phyloP scores from a whole-genome alignment of 2,888 invertebrate genomes.

The Drosophila falleni region DNA sequence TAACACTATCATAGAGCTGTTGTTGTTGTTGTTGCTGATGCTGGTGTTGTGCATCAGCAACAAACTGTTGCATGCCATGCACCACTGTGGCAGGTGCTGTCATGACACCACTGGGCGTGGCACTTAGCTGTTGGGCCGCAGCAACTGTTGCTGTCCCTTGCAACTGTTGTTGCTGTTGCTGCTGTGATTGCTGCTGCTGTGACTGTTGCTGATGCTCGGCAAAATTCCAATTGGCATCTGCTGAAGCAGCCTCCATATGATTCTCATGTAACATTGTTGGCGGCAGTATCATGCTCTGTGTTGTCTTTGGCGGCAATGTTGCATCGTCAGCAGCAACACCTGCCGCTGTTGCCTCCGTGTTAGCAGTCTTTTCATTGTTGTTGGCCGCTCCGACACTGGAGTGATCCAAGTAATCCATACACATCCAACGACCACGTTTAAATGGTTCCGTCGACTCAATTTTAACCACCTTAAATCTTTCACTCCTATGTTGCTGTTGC shows the following conservation, averaged over 20 bases:
- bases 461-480: constrained; percentile 97
- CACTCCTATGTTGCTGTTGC: constrained; percentile 91
- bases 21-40: constrained; percentile 84
- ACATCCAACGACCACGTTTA: constrained; percentile 96
- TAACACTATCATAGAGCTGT: constrained; percentile 86
- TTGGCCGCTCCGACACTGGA: constrained; percentile 86
- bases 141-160: constrained; percentile 66
- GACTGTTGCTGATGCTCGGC: constrained; percentile 57
- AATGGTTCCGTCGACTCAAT: constrained; percentile 98
- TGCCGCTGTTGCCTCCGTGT: constrained; percentile 55
- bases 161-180: constrained; percentile 76
- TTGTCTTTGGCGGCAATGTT: constrained; percentile 74
- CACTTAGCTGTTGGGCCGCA: constrained; percentile 85
- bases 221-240: constrained; percentile 83
- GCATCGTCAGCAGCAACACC: constrained; percentile 20
- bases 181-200: constrained; percentile 57
- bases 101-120: constrained; percentile 85
- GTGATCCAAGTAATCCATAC: constrained; percentile 97
- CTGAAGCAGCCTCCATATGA: constrained; percentile 79
- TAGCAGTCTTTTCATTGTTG: constrained; percentile 82
- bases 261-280: constrained; percentile 79
- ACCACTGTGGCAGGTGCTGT: constrained; percentile 85
- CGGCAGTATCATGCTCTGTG: constrained; percentile 83
- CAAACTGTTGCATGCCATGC: constrained; percentile 81
- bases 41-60: constrained; percentile 48